Percentiles rank a stretch among this genome's conserved stretches.
phyloP scores from a whole-genome alignment of 2,797 vertebrate genomes.

The Hylomyscus alleni region DNA sequence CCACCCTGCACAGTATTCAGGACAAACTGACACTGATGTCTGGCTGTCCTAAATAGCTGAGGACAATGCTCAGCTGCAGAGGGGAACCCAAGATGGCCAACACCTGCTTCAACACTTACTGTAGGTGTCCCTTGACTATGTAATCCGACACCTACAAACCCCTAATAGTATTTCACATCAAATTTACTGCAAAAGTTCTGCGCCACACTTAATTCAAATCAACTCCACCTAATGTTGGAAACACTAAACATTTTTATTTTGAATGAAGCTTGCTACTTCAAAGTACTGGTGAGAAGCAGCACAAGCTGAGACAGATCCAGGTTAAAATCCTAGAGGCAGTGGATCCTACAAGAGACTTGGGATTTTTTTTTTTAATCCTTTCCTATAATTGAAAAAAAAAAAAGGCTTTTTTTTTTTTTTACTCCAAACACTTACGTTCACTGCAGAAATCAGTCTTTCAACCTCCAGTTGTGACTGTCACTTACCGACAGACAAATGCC shows the following conservation, averaged over 20 bases:
- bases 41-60: constrained; percentile 32
- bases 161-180: constrained; percentile 32
- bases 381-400: constrained; percentile 26
- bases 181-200: constrained; percentile 33
- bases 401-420: constrained; percentile 33
- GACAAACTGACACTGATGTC: background rate
- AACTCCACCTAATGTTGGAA: constrained; percentile 32
- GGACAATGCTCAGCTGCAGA: background rate
- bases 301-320: constrained; percentile 53
- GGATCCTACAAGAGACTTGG: background rate
- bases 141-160: constrained; percentile 20
- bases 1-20: background rate
- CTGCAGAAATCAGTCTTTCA: constrained; percentile 50
- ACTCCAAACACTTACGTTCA: constrained; percentile 50
- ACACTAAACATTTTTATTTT: constrained; percentile 44
- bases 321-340: constrained; percentile 21
- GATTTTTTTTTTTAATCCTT: background rate
- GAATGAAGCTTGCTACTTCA: constrained; percentile 44
- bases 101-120: background rate
- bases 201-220: background rate
- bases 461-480: background rate
- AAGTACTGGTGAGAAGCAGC: constrained; percentile 46
- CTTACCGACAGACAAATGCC: constrained; percentile 29
- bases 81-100: background rate
- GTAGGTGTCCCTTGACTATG: background rate